Evolutionary conservation across 1,140 invertebrate genomes (phyloP), one percentile per base, ranked within the genome.

Genomic region (Diuraphis noxia): DNA sequence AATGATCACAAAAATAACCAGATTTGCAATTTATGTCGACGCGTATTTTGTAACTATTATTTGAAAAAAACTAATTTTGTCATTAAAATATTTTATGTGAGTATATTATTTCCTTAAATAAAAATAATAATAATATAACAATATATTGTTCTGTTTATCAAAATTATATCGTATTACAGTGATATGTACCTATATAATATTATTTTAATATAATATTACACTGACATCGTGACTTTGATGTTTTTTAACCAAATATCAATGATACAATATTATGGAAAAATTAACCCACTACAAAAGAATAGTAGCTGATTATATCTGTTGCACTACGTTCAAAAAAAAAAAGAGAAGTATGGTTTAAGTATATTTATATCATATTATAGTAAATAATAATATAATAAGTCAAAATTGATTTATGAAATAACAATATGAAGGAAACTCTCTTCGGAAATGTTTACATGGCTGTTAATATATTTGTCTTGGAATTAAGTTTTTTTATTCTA

Each of bases 1-100:
- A 90, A 90, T 49, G 88, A 90, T 81, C 34, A 36, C 63, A 46
- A 90, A 52, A 79, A 90, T 90, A 90, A 90, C 38, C 43, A 23
- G 25, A 87, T 87, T 87, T 38, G 23, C 36, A 30, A 56, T 87
- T 56, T 38, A 38, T 56, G 25, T 56, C 25, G 10, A 86, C 5
- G 43, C 6, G 21, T 46, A 82, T 41, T 5, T n/a, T 72, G 30
- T 17, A 72, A 72, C 30, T n/a, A 72, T 72, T 72, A n/a, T 72
- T n/a, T 72, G n/a, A 0, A 72, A 63, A 46, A 63, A n/a, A 63
- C 4, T 63, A 63, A 63, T 63, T 63, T 63, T 25, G 30, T 63
- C 30, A n/a, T 72, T 72, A 72, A 72, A 72, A 72, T 72, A 72
- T 72, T n/a, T 5, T 72, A 17, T n/a, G 17, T n/a, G 4, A 3